These are phyloP conservation scores for Xyrichtys novacula DNA, from an alignment of 2,797 vertebrate species.

Conservation along the genomic window DNA sequence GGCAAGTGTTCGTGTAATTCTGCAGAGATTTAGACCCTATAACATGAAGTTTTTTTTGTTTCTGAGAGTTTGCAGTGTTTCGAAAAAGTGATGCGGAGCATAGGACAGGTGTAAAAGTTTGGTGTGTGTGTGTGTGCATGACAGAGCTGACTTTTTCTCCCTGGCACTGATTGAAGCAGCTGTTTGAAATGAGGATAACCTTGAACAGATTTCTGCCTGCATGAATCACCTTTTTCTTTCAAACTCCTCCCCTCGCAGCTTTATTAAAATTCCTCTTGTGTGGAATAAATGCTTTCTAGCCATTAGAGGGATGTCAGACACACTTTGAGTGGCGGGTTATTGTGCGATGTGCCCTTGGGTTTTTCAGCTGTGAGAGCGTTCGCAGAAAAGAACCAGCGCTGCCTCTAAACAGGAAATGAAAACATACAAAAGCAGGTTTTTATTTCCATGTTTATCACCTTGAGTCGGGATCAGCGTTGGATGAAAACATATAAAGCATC, in stretches of 20 bases:
- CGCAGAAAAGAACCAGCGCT: constrained; percentile 28
- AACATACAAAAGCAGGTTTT: constrained; percentile 67
- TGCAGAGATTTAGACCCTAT: no score
- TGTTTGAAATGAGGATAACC: constrained; percentile 65
- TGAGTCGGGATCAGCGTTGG: constrained; percentile 58
- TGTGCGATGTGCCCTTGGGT: constrained; percentile 65
- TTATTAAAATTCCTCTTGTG: constrained; percentile 69
- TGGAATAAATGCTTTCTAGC: constrained; percentile 70
- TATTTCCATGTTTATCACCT: constrained; percentile 74
- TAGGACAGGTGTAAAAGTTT: constrained; percentile 11
- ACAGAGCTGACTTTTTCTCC: constrained; percentile 32
- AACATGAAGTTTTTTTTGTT: not conserved
- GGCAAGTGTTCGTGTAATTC: no score
- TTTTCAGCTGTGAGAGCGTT: constrained; percentile 32
- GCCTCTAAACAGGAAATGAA: constrained; percentile 59
- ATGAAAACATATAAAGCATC: constrained; percentile 59
- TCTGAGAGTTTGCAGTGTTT: not conserved
- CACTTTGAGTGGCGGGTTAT: constrained; percentile 35
- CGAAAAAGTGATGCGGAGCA: no score
- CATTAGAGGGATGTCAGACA: constrained; percentile 61
- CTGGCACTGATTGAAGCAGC: constrained; percentile 30
- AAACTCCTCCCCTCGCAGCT: constrained; percentile 60
- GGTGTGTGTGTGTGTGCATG: constrained; percentile 29
- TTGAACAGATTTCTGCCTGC: constrained; percentile 56
- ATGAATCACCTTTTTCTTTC: constrained; percentile 61